phyloP scores from a whole-genome alignment of 92 coral and sea anemone species.

The Virgularia gustaviana region DNA sequence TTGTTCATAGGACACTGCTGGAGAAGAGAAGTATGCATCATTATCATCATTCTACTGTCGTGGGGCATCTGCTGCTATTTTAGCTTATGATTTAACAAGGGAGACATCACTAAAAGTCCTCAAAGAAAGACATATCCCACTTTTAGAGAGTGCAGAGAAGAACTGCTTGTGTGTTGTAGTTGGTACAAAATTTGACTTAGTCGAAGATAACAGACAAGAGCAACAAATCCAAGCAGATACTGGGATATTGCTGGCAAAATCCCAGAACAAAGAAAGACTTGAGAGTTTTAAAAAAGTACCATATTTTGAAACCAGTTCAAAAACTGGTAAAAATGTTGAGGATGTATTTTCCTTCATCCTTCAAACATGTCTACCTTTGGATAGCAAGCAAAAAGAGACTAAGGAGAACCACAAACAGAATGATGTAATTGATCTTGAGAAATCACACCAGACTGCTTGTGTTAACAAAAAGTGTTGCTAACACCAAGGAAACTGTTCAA shows the following conservation, averaged over 20 bases:
- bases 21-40: slow-evolving; percentile 87
- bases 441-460: background rate
- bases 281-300: slow-evolving; percentile 55
- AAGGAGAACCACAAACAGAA: slow-evolving; percentile 49
- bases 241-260: slow-evolving; percentile 70
- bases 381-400: too few relatives aligned
- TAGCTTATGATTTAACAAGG: slow-evolving; percentile 78
- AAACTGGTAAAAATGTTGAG: slow-evolving; percentile 86
- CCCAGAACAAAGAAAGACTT: slow-evolving; percentile 64
- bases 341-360: slow-evolving; percentile 78
- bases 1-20: slow-evolving; percentile 97
- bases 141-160: slow-evolving; percentile 80
- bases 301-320: slow-evolving; percentile 91
- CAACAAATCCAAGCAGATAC: slow-evolving; percentile 53
- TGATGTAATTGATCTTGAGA: slow-evolving; percentile 42
- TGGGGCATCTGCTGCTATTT: slow-evolving; percentile 95
- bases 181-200: slow-evolving; percentile 79
- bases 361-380: slow-evolving; percentile 79
- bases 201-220: slow-evolving; percentile 50
- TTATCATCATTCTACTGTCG: slow-evolving; percentile 94
- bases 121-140: slow-evolving; percentile 72
- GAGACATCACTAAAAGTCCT: slow-evolving; percentile 58
- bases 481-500: too few relatives aligned
- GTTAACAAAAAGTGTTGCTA: slow-evolving; percentile 1
- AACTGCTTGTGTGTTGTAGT: slow-evolving; percentile 80